A percentile compares a stretch with the other conserved stretches of the same genome.
These are phyloP conservation scores for Tenthredo amoena DNA, from an alignment of 2,888 invertebrate genomes.

Conservation along the genomic window DNA sequence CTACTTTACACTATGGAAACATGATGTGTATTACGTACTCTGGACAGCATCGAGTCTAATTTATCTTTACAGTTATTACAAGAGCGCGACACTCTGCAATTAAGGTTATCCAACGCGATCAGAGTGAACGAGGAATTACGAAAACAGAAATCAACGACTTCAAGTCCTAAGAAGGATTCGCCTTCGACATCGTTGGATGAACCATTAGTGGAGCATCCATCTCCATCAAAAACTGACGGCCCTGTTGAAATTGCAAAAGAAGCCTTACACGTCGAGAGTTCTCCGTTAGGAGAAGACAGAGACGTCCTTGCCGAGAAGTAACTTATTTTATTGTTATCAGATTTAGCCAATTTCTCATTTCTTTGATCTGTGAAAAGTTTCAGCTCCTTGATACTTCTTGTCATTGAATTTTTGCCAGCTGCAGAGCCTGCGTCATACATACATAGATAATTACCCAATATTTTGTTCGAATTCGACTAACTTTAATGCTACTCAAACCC, in stretches of 20 bases:
- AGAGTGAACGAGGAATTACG: conserved; percentile 85
- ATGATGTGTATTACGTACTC: background rate
- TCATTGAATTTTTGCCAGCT: background rate
- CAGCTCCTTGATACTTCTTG: background rate
- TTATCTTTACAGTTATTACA: conserved; percentile 82
- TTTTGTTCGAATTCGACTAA: background rate
- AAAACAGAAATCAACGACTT: conserved; percentile 62
- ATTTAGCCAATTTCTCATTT: background rate
- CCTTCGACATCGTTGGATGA: conserved; percentile 51
- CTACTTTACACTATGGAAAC: background rate
- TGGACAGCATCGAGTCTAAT: background rate
- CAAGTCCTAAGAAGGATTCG: conserved; percentile 59
- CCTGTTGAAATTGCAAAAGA: conserved; percentile 75
- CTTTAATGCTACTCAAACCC: background rate
- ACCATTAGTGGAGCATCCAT: conserved; percentile 68
- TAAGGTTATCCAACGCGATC: conserved; percentile 90
- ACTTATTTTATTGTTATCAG: conserved; percentile 54
- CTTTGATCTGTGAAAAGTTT: background rate
- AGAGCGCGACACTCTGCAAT: conserved; percentile 91
- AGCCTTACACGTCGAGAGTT: conserved; percentile 66
- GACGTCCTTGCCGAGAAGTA: conserved; percentile 75
- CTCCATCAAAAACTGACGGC: conserved; percentile 70
- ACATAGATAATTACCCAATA: background rate
- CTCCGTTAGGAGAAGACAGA: conserved; percentile 69
- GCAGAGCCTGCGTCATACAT: background rate